A percentile compares a stretch with the other conserved stretches of the same genome.
Conservation (phyloP, 2,797 vertebrate genomes). For the Platyrinchus mystaceus region DNA sequence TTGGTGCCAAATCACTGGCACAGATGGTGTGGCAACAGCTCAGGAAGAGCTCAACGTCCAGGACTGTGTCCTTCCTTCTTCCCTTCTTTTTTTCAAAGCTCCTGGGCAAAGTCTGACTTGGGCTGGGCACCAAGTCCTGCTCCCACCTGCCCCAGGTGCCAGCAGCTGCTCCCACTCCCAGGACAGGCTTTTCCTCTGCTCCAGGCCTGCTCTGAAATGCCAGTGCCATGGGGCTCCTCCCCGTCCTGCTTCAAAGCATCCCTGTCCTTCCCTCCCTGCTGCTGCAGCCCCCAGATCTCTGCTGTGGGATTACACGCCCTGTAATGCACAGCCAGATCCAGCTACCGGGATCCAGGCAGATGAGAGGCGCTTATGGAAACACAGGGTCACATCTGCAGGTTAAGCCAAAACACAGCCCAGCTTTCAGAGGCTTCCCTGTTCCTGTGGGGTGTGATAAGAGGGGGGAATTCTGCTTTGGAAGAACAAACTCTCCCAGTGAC, state of each 20-base stretch:
- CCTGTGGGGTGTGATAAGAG: background rate
- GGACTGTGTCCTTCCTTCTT: background rate
- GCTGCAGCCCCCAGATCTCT: background rate
- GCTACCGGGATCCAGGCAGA: background rate
- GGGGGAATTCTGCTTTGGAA: background rate
- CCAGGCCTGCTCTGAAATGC: background rate
- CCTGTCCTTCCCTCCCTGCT: background rate
- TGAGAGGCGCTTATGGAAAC: background rate
- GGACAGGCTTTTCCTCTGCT: background rate
- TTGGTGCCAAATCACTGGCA: background rate
- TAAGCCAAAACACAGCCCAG: background rate
- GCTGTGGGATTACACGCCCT: background rate
- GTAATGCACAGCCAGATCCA: background rate
- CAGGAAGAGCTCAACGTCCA: fast-evolving
- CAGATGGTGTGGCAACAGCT: background rate
- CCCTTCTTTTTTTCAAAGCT: background rate
- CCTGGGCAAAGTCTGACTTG: background rate
- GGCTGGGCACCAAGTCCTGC: fast-evolving
- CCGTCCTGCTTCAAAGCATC: background rate
- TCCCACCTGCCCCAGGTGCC: background rate
- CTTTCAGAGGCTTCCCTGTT: background rate
- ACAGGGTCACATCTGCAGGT: background rate
- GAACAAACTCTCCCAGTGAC: background rate
- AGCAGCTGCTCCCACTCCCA: background rate
- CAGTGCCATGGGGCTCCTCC: background rate